A percentile compares a stretch with the other conserved stretches of the same genome.
Evolutionary conservation across 2,888 invertebrate genomes (phyloP).

Genomic region (Drosophila nr. perissopoda): DNA sequence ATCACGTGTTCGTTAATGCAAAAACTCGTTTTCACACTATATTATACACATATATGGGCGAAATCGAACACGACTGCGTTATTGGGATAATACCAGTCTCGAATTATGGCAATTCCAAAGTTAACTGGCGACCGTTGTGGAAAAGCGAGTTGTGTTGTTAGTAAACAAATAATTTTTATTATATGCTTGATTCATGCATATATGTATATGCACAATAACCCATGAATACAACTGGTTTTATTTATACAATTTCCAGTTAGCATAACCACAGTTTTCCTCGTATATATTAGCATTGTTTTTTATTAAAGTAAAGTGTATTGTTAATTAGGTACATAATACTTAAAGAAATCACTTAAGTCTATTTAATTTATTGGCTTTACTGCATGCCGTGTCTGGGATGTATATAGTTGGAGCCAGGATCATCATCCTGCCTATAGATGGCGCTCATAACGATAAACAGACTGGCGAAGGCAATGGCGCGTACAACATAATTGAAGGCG

Average conservation of each 20-base stretch:
- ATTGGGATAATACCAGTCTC: constrained; percentile 10
- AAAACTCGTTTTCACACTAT: constrained; percentile 12
- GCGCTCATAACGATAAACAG: constrained; percentile 56
- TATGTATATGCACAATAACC: neutral
- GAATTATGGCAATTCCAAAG: constrained; percentile 5
- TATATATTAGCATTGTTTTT: constrained; percentile 1
- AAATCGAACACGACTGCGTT: neutral
- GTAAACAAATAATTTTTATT: neutral
- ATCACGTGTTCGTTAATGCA: constrained; percentile 5
- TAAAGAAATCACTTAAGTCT: constrained; percentile 4
- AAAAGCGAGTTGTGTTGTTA: constrained; percentile 9
- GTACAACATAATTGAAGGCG: constrained; percentile 18
- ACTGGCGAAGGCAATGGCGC: constrained; percentile 39
- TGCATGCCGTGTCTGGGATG: constrained; percentile 61
- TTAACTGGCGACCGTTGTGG: neutral
- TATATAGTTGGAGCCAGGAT: constrained; percentile 58
- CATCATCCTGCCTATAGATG: constrained; percentile 54
- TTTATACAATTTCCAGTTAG: neutral
- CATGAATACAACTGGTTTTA: neutral
- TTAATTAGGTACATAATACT: constrained; percentile 8
- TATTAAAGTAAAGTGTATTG: constrained; percentile 1
- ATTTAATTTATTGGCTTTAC: constrained; percentile 10
- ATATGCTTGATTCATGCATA: neutral
- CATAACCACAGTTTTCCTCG: neutral
- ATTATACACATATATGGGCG: constrained; percentile 4